These are phyloP conservation scores for Furnarius figulus DNA, from an alignment of 2,113 vertebrate species.

Conservation along the genomic window DNA sequence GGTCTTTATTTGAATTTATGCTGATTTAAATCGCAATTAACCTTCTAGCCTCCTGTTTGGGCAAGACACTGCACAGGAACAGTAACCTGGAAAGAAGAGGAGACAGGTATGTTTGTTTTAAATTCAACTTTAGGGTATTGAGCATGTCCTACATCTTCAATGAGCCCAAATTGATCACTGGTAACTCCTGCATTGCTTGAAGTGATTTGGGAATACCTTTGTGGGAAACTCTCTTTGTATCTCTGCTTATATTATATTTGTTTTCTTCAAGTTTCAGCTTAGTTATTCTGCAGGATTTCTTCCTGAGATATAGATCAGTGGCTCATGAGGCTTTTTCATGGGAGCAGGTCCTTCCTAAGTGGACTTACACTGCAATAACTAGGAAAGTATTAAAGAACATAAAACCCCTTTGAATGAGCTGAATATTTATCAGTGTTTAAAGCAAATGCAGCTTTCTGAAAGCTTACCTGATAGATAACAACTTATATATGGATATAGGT, in stretches of 20 bases:
- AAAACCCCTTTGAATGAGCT: not conserved
- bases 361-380: not conserved
- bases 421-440: not conserved
- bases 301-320: not conserved
- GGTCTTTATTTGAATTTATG: not conserved
- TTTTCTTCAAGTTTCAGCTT: accelerated
- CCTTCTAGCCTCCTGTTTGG: not conserved
- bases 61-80: not conserved
- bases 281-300: not conserved
- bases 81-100: not conserved
- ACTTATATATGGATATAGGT: not conserved
- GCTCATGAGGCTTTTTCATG: not conserved
- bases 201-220: not conserved
- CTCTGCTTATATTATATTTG: not conserved
- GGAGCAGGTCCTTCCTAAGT: not conserved
- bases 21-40: not conserved
- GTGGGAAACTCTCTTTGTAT: not conserved
- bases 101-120: not conserved
- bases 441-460: not conserved
- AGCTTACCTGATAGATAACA: not conserved
- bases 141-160: accelerated
- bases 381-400: not conserved
- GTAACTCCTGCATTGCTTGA: not conserved
- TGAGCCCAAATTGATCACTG: accelerated
- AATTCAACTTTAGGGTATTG: not conserved